A percentile compares a stretch with the other conserved stretches of the same genome.
Evolutionary conservation across 1,140 invertebrate genomes (phyloP).

Genomic region (Phenacoccus solenopsis): DNA sequence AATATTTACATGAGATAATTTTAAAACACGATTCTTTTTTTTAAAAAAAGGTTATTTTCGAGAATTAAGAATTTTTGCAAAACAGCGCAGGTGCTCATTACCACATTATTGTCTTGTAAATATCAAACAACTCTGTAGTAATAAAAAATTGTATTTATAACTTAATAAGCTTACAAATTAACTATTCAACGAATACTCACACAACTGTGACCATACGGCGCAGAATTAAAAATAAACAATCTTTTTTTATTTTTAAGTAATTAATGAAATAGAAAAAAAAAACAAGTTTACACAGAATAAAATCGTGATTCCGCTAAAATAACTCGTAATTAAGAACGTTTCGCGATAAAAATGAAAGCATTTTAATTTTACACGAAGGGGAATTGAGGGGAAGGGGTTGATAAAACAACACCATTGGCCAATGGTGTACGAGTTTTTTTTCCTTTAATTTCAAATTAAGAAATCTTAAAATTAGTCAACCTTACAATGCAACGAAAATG

Average conservation of each 20-base stretch:
- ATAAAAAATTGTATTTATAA: slow-evolving; percentile 10
- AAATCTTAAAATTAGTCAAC: neutral
- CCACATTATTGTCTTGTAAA: neutral
- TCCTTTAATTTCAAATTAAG: neutral
- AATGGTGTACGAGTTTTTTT: neutral
- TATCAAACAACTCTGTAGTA: slow-evolving; percentile 9
- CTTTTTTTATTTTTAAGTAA: neutral
- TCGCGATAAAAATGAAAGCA: neutral
- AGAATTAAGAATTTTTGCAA: too few relatives aligned
- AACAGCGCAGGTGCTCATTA: too few relatives aligned
- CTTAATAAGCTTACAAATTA: slow-evolving; percentile 6
- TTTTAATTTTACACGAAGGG: neutral
- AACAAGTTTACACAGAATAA: neutral
- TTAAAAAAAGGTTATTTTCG: too few relatives aligned
- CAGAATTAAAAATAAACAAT: slow-evolving; percentile 7
- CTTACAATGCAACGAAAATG: neutral
- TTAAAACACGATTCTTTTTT: too few relatives aligned
- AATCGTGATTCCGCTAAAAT: neutral
- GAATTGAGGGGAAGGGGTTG: too few relatives aligned
- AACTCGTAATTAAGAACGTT: neutral
- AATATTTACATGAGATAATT: neutral
- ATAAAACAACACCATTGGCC: neutral
- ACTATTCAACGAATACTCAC: slow-evolving; percentile 15
- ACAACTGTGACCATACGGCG: neutral
- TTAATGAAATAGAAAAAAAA: neutral